phyloP scores from a whole-genome alignment of 2,797 vertebrate genomes.

The Sebastes oblongus region DNA sequence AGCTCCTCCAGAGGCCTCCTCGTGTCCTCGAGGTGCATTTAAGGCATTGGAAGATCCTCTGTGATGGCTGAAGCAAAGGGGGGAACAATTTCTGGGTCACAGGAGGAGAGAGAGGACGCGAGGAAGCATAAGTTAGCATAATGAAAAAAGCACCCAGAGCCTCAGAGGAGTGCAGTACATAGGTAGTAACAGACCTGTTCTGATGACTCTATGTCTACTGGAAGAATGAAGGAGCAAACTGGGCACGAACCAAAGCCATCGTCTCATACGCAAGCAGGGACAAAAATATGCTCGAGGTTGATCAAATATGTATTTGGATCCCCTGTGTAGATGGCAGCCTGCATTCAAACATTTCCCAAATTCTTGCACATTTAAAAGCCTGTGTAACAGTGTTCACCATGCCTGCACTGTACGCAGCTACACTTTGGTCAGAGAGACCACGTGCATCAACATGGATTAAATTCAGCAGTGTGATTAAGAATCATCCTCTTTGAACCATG shows the following conservation, averaged over 20 bases:
- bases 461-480: no score
- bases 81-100: not conserved
- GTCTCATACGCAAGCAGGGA: not conserved
- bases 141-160: not conserved
- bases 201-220: not conserved
- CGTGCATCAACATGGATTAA: not conserved
- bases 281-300: not conserved
- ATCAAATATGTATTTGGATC: not conserved
- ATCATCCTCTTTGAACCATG: no score
- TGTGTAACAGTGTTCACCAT: not conserved
- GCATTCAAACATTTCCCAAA: not conserved
- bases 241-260: not conserved
- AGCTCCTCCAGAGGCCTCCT: not conserved
- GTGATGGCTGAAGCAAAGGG: not conserved
- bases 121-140: not conserved
- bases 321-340: not conserved
- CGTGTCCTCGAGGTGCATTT: not conserved
- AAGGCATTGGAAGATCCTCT: not conserved
- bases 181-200: not conserved
- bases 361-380: not conserved
- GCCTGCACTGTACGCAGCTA: not conserved
- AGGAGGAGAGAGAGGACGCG: not conserved
- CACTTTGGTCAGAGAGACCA: not conserved
- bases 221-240: not conserved
- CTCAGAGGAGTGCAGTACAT: slow-evolving; percentile 1